Percentiles rank a stretch among this genome's conserved stretches.
phyloP scores from a whole-genome alignment of 2,113 vertebrate species.

The Myotis davidii region DNA sequence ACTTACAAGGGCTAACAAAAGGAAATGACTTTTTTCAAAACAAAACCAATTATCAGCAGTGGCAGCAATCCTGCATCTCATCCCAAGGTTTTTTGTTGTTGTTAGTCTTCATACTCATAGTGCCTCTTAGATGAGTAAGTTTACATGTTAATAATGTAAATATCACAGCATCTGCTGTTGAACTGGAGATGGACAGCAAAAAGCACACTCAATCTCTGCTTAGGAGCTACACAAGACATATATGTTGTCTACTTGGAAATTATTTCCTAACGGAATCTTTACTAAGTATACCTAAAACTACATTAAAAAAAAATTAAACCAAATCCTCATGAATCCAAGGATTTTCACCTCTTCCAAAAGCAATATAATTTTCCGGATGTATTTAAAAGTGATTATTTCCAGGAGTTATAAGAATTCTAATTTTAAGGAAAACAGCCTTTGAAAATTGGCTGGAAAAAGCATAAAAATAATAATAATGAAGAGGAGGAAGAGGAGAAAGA shows the following conservation, averaged over 20 bases:
- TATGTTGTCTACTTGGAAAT: background rate
- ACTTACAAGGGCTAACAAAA: background rate
- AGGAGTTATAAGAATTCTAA: background rate
- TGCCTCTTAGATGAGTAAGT: background rate
- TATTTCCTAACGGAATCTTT: background rate
- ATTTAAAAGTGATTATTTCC: background rate
- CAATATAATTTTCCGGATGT: background rate
- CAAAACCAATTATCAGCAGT: background rate
- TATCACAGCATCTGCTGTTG: background rate
- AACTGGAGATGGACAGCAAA: background rate
- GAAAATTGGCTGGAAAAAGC: background rate
- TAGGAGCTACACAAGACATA: background rate
- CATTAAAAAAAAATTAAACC: background rate
- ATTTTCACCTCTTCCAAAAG: background rate
- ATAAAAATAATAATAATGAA: background rate
- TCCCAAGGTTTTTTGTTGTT: background rate
- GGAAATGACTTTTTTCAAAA: background rate
- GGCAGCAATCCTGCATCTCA: constrained; percentile 22
- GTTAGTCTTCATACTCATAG: background rate
- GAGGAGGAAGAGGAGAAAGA: background rate
- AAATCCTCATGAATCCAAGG: background rate
- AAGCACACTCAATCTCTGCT: background rate
- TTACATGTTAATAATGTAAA: background rate
- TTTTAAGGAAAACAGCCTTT: background rate
- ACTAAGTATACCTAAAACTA: background rate